Evolutionary conservation across 2,797 vertebrate genomes (phyloP), one percentile per base, ranked within the genome.

Genomic region (Tinamus major): DNA sequence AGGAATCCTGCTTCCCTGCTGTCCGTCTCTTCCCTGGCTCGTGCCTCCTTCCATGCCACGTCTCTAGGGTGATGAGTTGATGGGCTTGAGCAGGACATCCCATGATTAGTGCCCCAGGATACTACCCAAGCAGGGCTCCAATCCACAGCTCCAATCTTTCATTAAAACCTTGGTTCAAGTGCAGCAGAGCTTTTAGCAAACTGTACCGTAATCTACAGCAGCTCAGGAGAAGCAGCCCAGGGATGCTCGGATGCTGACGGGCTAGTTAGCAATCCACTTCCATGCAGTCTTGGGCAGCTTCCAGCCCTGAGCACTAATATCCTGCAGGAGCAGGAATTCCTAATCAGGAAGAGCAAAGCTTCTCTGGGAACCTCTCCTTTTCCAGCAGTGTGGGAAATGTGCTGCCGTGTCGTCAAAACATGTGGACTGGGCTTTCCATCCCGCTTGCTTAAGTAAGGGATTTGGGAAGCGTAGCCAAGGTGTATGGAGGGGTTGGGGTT

Each of bases 171-270:
- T 49, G 44, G 2, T 23, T 51, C 21, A 7, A 3, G 27, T 27
- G 26, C 0, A 8, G 20, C 19, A 0, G 0, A 62, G 64, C 80
- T 79, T 31, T 51, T 63, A 39, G 16, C 20, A 81, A 74, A 29
- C 31, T 3, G 41, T 51, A 17, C 41, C 35, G 85, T 63, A 31
- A 13, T 2, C 1, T 17, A 23, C 12, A 82, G 59, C 49, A 56
- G 39, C n/a, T 14, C 27, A 42, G 59, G 24, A 87, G 68, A 85
- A 33, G 33, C 61, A 29, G 7, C n/a, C 0, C 0, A 19, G 39
- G 26, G 64, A 29, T 55, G 2, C 1, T 21, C 2, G 2, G 21
- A 3, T 56, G 2, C 4, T 18, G 1, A 13, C 0, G 0, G 42
- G 12, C 58, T 2, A 0, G 21, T 72, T n/a, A 42, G 29, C 35